These are phyloP conservation scores for Drosophila repletoides DNA, from an alignment of 1,140 invertebrate species.

Conservation along the genomic window DNA sequence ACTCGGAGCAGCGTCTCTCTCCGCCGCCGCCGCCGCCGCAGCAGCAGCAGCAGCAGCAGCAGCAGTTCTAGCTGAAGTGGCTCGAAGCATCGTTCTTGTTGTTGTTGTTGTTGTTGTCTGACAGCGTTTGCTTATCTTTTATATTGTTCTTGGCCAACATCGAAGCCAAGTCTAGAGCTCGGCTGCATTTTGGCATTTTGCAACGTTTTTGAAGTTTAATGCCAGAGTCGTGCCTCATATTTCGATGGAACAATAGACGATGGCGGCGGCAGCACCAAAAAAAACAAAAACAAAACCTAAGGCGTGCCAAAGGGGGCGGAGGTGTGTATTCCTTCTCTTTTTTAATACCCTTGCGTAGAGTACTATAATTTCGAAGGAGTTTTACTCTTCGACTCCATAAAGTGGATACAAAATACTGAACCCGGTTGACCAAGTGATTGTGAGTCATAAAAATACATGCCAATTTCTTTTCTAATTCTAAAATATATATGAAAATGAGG, in stretches of 20 bases:
- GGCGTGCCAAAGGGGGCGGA: constrained; percentile 75
- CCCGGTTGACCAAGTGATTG: no score
- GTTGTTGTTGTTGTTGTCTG: constrained; percentile 30
- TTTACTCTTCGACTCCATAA: no score
- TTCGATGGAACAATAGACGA: constrained; percentile 79
- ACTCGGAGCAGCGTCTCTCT: background rate
- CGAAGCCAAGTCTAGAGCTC: constrained; percentile 53
- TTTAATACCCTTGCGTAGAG: no score
- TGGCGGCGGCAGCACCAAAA: constrained; percentile 2
- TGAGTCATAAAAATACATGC: no score
- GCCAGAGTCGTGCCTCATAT: constrained; percentile 80
- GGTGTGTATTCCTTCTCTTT: constrained; percentile 56
- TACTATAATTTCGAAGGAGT: no score
- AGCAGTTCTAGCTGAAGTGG: constrained; percentile 68
- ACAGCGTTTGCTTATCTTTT: constrained; percentile 72
- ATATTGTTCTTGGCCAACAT: constrained; percentile 77
- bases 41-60: no score
- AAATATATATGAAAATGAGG: no score
- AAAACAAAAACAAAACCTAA: constrained; percentile 24
- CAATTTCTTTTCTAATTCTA: constrained; percentile 6
- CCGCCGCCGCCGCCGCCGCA: background rate
- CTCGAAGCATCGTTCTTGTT: constrained; percentile 51
- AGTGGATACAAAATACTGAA: no score
- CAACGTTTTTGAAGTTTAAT: constrained; percentile 78
- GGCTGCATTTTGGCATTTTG: constrained; percentile 78